A percentile compares a stretch with the other conserved stretches of the same genome.
phyloP scores from a whole-genome alignment of 2,797 vertebrate genomes.

The Helarctos malayanus region DNA sequence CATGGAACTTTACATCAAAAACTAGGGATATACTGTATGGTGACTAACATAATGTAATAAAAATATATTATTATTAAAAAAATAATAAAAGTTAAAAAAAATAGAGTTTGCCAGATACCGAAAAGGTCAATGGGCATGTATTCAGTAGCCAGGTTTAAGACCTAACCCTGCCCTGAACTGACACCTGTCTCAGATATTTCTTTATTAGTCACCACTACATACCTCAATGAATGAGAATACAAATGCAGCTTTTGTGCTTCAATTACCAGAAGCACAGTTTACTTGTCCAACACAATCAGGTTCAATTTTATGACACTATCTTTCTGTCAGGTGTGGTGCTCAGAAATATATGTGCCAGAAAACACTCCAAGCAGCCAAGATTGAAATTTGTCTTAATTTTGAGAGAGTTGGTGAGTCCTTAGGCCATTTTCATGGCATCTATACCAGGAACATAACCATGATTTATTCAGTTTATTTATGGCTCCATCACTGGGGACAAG shows the following conservation, averaged over 20 bases:
- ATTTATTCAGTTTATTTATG: conserved; percentile 79
- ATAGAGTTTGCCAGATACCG: conserved; percentile 65
- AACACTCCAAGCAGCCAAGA: conserved; percentile 32
- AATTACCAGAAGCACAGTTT: conserved; percentile 59
- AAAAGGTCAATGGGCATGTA: conserved; percentile 75
- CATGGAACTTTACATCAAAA: too few relatives aligned
- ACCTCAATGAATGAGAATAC: conserved; percentile 29
- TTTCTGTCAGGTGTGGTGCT: conserved; percentile 81
- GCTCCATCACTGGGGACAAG: conserved; percentile 77
- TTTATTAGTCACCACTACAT: conserved; percentile 72
- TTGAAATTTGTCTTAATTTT: conserved; percentile 75
- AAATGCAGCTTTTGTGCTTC: conserved; percentile 72
- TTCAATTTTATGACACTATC: conserved; percentile 75
- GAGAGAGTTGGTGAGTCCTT: conserved; percentile 76
- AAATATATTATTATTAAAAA: too few relatives aligned
- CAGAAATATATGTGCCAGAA: conserved; percentile 12
- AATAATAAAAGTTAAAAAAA: not conserved
- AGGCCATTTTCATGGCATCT: conserved; percentile 78
- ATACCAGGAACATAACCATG: conserved; percentile 79
- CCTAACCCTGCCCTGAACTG: conserved; percentile 28
- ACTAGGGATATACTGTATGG: too few relatives aligned
- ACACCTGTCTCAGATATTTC: conserved; percentile 68
- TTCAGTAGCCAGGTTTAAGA: conserved; percentile 65
- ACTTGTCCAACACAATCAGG: conserved; percentile 79
- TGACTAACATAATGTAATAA: too few relatives aligned